Evolutionary conservation across 2,888 invertebrate genomes (phyloP), one percentile per base, ranked within the genome.

Genomic region (Drosophila ezoana): DNA sequence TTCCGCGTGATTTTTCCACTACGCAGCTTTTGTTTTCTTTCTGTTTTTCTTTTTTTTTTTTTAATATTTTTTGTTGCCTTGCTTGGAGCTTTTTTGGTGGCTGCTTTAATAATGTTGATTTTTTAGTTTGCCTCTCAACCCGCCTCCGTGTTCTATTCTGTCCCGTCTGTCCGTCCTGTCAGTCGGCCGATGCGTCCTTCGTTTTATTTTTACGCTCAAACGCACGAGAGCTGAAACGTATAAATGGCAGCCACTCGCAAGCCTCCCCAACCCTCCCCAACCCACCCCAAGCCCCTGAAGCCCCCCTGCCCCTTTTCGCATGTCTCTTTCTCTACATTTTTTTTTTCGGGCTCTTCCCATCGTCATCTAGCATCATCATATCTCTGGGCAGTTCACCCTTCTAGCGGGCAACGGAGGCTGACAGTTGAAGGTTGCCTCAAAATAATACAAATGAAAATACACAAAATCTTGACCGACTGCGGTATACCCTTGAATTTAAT

Each of bases 201-300:
- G 76, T 75, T 86, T 88, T 82, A 76, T 89, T 84, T 89, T 82
- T 75, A 82, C 89, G 89, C 86, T 86, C 87, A 88, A 82, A 80
- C 79, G 86, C 89, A 86, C 86, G 87, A 76, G 76, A 86, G 88
- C 89, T 81, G 88, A 89, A 86, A 82, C 89, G 88, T 86, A 82
- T 79, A 86, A 89, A 89, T 85, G 86, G 76, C 84, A 71, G 81
- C 78, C 76, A 73, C 83, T 79, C 76, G 37, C 38, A 40, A 52
- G 23, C 23, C 23, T 23, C 23, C n/a, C n/a, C n/a, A n/a, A n/a
- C n/a, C n/a, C 23, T 8, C 8, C 8, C 40, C n/a, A n/a, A n/a
- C n/a, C n/a, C n/a, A n/a, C n/a, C n/a, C n/a, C n/a, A n/a, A n/a
- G 0, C 43, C 70, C 33, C 37, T 13, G 4, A 13, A 23, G 14